A percentile compares a stretch with the other conserved stretches of the same genome.
Conservation (phyloP, 2,888 invertebrate species). For the Lacanobia wlatinum region DNA sequence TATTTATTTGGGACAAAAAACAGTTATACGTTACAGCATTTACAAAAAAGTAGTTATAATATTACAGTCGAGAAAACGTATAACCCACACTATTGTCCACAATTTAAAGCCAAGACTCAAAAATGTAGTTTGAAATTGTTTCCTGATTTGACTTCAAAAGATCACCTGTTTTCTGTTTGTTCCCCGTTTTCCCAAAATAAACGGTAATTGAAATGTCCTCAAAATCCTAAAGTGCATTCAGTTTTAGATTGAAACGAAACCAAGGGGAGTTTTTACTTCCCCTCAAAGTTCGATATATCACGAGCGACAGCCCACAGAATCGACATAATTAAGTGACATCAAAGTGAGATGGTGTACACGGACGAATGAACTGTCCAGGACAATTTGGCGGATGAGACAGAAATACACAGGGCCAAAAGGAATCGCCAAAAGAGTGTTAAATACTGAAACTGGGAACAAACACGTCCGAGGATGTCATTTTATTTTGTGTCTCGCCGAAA, state of each 20-base stretch:
- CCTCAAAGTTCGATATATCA: conserved; percentile 69
- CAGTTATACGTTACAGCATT: too few species aligned
- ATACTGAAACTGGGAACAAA: conserved; percentile 64
- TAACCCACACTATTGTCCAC: too few species aligned
- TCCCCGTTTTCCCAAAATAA: conserved; percentile 32
- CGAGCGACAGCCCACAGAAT: conserved; percentile 74
- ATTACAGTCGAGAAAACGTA: too few species aligned
- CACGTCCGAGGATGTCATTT: conserved; percentile 63
- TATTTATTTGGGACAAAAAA: too few species aligned
- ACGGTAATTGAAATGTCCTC: conserved; percentile 52
- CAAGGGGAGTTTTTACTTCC: conserved; percentile 48
- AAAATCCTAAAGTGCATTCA: conserved; percentile 45
- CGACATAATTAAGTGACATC: conserved; percentile 80
- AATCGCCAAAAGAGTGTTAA: conserved; percentile 68
- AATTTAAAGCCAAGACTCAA: not conserved
- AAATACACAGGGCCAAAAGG: conserved; percentile 72
- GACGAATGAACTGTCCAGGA: conserved; percentile 75
- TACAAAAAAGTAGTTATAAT: too few species aligned
- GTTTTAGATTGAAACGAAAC: conserved; percentile 52
- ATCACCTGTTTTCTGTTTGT: not conserved
- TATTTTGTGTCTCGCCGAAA: conserved; percentile 63
- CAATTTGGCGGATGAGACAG: conserved; percentile 78
- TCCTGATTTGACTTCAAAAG: not conserved
- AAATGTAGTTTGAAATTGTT: not conserved
- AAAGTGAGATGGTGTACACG: conserved; percentile 75